Percentiles rank a stretch among this genome's conserved stretches.
phyloP scores from a whole-genome alignment of 2,797 vertebrate genomes.

The Adrianichthys oophorus region DNA sequence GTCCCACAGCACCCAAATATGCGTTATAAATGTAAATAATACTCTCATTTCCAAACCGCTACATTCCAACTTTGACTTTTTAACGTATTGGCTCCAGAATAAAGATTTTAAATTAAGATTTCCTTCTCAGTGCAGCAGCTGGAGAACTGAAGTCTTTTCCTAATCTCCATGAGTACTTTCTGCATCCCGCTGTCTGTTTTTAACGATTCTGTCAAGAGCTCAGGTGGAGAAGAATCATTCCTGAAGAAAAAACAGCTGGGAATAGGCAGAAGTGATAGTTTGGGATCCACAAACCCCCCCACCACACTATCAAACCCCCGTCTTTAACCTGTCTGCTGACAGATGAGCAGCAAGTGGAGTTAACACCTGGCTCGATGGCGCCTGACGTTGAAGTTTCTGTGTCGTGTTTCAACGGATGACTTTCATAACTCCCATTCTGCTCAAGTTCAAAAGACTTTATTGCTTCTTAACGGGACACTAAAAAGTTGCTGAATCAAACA shows the following conservation, averaged over 20 bases:
- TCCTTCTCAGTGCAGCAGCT: neutral
- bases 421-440: neutral
- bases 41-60: neutral
- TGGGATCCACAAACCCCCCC: conserved; percentile 3
- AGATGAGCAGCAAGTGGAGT: conserved; percentile 6
- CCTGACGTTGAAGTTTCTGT: conserved; percentile 15
- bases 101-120: neutral
- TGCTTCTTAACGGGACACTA: no score
- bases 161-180: conserved; percentile 2
- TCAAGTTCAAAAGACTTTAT: no score
- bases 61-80: conserved; percentile 1
- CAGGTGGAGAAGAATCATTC: conserved; percentile 15
- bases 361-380: conserved; percentile 44
- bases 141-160: conserved; percentile 6
- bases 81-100: neutral
- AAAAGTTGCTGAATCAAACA: no score
- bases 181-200: conserved; percentile 42
- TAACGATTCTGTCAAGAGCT: conserved; percentile 18
- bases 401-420: neutral
- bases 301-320: neutral
- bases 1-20: neutral
- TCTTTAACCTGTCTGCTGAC: conserved; percentile 17
- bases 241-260: conserved; percentile 52
- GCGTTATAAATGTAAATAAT: neutral
- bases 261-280: conserved; percentile 27